These are phyloP conservation scores for Saxidomus purpurata DNA, from an alignment of 1,140 invertebrate genomes.

Conservation along the genomic window DNA sequence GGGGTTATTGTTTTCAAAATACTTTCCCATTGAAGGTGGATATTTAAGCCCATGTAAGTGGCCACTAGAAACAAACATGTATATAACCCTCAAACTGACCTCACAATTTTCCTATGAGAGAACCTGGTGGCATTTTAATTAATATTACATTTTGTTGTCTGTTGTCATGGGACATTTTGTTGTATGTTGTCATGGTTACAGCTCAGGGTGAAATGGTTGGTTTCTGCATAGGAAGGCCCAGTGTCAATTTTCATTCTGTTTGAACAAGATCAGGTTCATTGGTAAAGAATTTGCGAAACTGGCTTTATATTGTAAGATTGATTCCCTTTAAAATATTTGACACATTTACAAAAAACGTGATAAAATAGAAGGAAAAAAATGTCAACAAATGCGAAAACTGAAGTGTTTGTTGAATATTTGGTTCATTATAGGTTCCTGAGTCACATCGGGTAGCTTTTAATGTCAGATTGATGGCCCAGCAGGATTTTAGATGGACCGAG, in stretches of 20 bases:
- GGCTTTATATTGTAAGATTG: not conserved
- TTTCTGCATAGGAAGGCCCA: no score
- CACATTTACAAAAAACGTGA: not conserved
- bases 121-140: no score
- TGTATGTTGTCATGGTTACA: no score
- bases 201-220: no score
- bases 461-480: not conserved
- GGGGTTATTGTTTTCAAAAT: no score
- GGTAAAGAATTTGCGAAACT: not conserved
- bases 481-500: not conserved
- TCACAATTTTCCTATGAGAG: no score
- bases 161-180: no score
- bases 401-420: slow-evolving; percentile 21
- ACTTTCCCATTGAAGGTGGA: no score
- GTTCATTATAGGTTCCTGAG: not conserved
- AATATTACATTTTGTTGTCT: no score
- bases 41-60: no score
- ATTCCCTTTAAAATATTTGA: not conserved
- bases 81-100: no score
- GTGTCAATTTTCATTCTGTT: not conserved
- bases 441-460: slow-evolving; percentile 11
- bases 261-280: not conserved
- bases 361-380: not conserved
- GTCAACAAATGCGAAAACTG: not conserved
- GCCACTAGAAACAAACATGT: no score